Evolutionary conservation across 2,888 invertebrate genomes (phyloP).

Genomic region (Sinopyrophorus schimmeli): DNA sequence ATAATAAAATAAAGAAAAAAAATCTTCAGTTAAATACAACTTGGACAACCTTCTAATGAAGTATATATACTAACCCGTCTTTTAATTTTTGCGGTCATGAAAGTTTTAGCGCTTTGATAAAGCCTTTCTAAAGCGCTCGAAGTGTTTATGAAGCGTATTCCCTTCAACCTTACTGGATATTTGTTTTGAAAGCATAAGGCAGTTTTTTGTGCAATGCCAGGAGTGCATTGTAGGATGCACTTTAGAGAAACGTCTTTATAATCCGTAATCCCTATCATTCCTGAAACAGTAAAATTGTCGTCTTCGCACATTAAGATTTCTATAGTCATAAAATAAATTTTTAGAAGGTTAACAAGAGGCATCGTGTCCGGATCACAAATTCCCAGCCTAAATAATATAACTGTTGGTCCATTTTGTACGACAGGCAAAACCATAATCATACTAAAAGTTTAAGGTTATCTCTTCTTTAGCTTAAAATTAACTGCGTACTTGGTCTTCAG

Average conservation of each 20-base stretch:
- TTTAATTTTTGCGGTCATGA: slow-evolving; percentile 29
- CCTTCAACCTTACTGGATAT: slow-evolving; percentile 62
- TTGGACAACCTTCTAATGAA: no score
- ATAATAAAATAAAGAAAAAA: no score
- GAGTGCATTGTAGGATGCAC: slow-evolving; percentile 54
- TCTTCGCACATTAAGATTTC: slow-evolving; percentile 63
- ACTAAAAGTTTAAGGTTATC: background rate
- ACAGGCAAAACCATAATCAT: background rate
- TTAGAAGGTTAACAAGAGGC: slow-evolving; percentile 46
- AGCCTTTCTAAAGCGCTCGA: slow-evolving; percentile 5
- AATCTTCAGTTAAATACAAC: no score
- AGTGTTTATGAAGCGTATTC: slow-evolving; percentile 50
- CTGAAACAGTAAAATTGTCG: slow-evolving; percentile 59
- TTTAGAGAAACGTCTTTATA: background rate
- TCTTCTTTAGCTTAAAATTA: background rate
- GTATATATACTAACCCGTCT: no score
- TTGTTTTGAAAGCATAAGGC: slow-evolving; percentile 50
- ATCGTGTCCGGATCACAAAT: background rate
- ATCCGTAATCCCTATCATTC: slow-evolving; percentile 57
- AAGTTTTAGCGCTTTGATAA: slow-evolving; percentile 3
- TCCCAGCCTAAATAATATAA: no score
- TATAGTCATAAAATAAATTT: slow-evolving; percentile 58
- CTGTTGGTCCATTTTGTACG: background rate
- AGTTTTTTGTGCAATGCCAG: slow-evolving; percentile 60
- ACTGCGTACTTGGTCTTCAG: slow-evolving; percentile 52